Conservation (phyloP, 2,113 vertebrate species). For the Pogonocichla stellata region DNA sequence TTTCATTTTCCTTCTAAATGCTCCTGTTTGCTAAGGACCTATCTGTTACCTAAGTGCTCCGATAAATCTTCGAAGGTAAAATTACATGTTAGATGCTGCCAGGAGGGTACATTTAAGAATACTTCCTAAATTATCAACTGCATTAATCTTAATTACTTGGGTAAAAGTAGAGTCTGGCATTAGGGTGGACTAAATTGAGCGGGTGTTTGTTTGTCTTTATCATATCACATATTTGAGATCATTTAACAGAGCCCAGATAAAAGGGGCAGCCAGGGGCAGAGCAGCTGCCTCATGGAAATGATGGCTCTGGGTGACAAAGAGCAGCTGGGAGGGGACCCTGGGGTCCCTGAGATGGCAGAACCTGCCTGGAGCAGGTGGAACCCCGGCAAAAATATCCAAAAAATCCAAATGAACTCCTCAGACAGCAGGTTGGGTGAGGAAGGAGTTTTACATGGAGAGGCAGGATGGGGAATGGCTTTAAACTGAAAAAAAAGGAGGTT, state of each 20-base stretch:
- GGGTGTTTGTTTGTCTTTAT: conserved; percentile 65
- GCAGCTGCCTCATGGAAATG: not conserved
- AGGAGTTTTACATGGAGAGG: not conserved
- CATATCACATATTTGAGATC: conserved; percentile 70
- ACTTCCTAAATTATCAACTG: conserved; percentile 71
- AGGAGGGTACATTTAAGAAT: conserved; percentile 71
- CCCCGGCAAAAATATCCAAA: rapidly evolving
- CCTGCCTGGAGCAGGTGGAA: not conserved
- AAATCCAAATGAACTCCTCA: not conserved
- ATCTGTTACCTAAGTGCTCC: conserved; percentile 72
- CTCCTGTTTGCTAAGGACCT: conserved; percentile 70
- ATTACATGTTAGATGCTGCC: conserved; percentile 69
- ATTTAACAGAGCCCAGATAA: conserved; percentile 62
- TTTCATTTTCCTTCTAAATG: conserved; percentile 70
- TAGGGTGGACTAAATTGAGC: conserved; percentile 56
- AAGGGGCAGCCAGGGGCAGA: not conserved
- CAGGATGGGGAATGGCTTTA: not conserved
- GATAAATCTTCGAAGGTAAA: conserved; percentile 77
- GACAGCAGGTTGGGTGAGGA: rapidly evolving
- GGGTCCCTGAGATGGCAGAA: not conserved
- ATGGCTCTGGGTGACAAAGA: conserved; percentile 29
- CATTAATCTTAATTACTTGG: conserved; percentile 84
- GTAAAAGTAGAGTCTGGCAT: conserved; percentile 70
- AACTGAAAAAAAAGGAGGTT: not conserved
- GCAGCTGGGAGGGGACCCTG: not conserved